Conservation (phyloP, 2,888 invertebrate species). For the Chrysomela aeneicollis region DNA sequence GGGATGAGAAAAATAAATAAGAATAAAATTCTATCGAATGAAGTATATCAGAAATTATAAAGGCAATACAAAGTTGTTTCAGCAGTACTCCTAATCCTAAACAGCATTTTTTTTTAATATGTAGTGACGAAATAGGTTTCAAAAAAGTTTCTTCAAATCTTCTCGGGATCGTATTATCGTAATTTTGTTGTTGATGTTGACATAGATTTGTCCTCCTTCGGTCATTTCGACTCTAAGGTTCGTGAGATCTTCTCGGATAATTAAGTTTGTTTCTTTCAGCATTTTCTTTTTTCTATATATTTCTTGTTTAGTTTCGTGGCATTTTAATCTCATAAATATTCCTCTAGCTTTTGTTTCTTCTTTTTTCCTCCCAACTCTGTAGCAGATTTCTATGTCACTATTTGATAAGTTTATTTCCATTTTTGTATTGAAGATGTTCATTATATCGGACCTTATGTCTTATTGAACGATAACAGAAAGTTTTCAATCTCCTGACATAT, state of each 20-base stretch:
- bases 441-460: background rate
- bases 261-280: background rate
- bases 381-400: background rate
- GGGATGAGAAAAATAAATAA: background rate
- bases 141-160: background rate
- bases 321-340: background rate
- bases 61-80: too few relatives aligned
- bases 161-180: background rate
- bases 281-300: slow-evolving; percentile 10
- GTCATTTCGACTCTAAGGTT: background rate
- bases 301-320: slow-evolving; percentile 11
- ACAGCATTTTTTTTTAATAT: background rate
- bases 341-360: background rate
- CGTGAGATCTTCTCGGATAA: slow-evolving; percentile 8
- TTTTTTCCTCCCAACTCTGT: background rate
- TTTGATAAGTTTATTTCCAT: background rate
- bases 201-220: slow-evolving; percentile 6
- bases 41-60: too few relatives aligned
- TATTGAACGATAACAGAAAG: too few relatives aligned
- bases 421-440: background rate
- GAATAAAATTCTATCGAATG: too few relatives aligned
- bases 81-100: background rate
- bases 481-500: too few relatives aligned
- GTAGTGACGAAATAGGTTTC: background rate
- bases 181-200: slow-evolving; percentile 8